Evolutionary conservation across 30 jellyfish, hydroid and myxozoan genomes (phyloP).

Genomic region (Hydra vulgaris): DNA sequence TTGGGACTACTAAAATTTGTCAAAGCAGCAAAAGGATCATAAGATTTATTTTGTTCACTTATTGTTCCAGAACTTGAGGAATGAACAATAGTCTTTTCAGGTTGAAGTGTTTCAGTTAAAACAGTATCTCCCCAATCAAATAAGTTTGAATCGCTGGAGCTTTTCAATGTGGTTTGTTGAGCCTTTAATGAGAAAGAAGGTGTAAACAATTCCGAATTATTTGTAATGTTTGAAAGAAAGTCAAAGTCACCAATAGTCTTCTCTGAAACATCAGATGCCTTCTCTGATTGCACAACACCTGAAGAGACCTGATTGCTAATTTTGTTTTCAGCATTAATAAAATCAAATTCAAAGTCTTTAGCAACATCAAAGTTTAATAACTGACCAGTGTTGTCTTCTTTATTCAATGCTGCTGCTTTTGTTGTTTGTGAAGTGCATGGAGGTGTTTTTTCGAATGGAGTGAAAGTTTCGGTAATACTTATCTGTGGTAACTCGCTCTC

Average conservation of each 20-base stretch:
- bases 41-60: not conserved
- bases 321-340: not conserved
- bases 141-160: conserved; percentile 28
- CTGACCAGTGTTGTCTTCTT: not conserved
- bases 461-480: not conserved
- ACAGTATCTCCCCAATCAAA: conserved; percentile 11
- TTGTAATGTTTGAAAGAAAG: not conserved
- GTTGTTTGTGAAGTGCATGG: no score
- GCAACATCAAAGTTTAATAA: not conserved
- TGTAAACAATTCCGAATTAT: not conserved
- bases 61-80: conserved; percentile 25
- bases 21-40: conserved; percentile 78
- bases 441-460: not conserved
- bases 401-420: not conserved
- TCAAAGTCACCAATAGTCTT: not conserved
- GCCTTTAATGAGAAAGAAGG: not conserved
- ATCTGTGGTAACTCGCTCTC: not conserved
- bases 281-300: not conserved
- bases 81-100: conserved; percentile 23
- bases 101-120: conserved; percentile 22
- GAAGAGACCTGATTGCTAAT: not conserved
- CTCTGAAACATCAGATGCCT: not conserved
- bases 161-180: conserved; percentile 15
- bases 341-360: not conserved
- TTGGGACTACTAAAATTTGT: conserved; percentile 22